A percentile compares a stretch with the other conserved stretches of the same genome.
Evolutionary conservation across 2,797 vertebrate genomes (phyloP).

Genomic region (Synaphobranchus kaupii): DNA sequence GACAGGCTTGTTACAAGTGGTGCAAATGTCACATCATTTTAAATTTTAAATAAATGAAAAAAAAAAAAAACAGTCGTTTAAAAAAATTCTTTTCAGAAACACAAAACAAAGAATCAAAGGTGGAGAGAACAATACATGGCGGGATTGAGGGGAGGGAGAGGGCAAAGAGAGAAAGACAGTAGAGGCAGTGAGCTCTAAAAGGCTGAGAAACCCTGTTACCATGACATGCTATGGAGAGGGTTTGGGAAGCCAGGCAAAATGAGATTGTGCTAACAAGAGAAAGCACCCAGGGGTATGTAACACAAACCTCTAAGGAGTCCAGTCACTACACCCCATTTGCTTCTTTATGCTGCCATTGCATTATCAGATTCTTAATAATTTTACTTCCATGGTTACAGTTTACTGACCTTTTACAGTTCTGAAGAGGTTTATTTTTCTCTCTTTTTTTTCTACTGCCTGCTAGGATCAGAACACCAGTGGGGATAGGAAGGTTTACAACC

Average conservation of each 20-base stretch:
- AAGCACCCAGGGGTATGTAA: constrained; percentile 84
- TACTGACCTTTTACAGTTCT: constrained; percentile 79
- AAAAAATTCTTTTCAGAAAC: constrained; percentile 51
- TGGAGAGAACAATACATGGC: constrained; percentile 83
- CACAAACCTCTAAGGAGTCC: constrained; percentile 79
- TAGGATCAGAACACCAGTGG: constrained; percentile 83
- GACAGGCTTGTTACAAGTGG: constrained; percentile 69
- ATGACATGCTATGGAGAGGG: constrained; percentile 95
- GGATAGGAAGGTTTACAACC: constrained; percentile 91
- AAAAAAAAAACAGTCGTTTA: constrained; percentile 59
- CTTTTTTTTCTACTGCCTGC: constrained; percentile 67
- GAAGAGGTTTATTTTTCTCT: constrained; percentile 64
- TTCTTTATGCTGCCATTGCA: constrained; percentile 81
- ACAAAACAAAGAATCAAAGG: constrained; percentile 73
- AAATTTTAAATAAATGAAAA: constrained; percentile 55
- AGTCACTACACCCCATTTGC: constrained; percentile 84
- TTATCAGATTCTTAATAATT: constrained; percentile 57
- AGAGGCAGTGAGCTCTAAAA: constrained; percentile 82
- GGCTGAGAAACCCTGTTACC: constrained; percentile 86
- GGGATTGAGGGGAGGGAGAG: constrained; percentile 71
- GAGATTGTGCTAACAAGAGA: constrained; percentile 83
- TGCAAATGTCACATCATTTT: constrained; percentile 70
- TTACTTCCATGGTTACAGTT: constrained; percentile 74
- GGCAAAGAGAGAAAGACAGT: constrained; percentile 71
- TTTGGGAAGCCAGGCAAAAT: constrained; percentile 93